Evolutionary conservation across 1,140 invertebrate species (phyloP), one percentile per base, ranked within the genome.

Genomic region (Metopolophium dirhodum): DNA sequence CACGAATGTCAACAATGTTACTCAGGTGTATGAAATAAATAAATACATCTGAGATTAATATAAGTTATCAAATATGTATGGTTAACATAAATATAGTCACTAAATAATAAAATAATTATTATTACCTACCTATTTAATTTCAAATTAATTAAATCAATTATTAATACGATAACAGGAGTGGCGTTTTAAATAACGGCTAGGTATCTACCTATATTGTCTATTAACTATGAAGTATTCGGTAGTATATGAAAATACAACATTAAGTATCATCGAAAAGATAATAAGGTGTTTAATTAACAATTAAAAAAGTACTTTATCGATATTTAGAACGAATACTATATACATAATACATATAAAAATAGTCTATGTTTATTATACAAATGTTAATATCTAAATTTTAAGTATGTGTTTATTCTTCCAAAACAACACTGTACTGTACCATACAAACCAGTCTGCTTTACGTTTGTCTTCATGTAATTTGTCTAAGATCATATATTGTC

Each of bases 321-420:
- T 77, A 7, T 77, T 77, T n/a, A n/a, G n/a, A 77, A 77, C 14
- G 61, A 77, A 77, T 77, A n/a, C n/a, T 77, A 77, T 18, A 35
- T 14, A 77, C 18, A 18, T n/a, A n/a, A n/a, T 18, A 35, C n/a
- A 77, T n/a, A 18, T n/a, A n/a, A n/a, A 61, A 30, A 77, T 77
- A 77, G 61, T 77, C 14, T 18, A 77, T 20, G n/a, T 77, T 77
- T 41, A 85, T 49, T 49, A 47, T 23, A 54, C 9, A 51, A 89
- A 54, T 37, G 47, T 30, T 11, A 23, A 89, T 88, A 54, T 54
- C 7, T 54, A 22, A 89, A 37, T 89, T 37, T 89, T 54, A 54
- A 88, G n/a, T 51, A 88, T 35, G n/a, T 88, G 47, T 88, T 89
- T 89, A 85, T 54, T 89, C 11, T 89, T 54, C 54, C 49, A 54